Evolutionary conservation across 2,113 vertebrate genomes (phyloP).

Genomic region (Nestor notabilis): DNA sequence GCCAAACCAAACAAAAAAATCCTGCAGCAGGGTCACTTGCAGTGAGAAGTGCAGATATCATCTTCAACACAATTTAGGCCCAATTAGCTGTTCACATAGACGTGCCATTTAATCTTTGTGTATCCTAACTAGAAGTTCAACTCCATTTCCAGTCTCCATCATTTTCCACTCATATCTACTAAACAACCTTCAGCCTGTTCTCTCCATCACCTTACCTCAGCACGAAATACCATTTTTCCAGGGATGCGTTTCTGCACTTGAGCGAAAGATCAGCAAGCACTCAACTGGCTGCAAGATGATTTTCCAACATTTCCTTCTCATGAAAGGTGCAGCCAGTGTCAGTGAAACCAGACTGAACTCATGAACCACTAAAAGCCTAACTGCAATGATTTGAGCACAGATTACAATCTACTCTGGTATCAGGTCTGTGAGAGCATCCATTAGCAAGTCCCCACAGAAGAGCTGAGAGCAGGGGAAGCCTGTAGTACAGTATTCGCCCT

Average conservation of each 20-base stretch:
- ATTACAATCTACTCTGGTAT: not conserved
- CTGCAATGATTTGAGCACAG: not conserved
- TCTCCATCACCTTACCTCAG: not conserved
- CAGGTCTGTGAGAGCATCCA: fast-evolving
- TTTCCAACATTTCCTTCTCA: not conserved
- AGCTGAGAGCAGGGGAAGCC: not conserved
- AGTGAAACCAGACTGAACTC: not conserved
- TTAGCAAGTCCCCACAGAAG: not conserved
- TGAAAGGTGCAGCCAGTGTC: not conserved
- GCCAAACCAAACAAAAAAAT: not conserved
- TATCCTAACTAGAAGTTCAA: not conserved
- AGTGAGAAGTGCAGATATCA: not conserved
- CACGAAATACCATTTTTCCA: not conserved
- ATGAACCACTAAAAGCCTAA: not conserved
- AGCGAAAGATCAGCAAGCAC: not conserved
- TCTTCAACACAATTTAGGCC: not conserved
- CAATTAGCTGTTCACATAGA: not conserved
- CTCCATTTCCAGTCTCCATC: not conserved
- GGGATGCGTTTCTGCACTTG: not conserved
- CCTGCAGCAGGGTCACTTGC: not conserved
- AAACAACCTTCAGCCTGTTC: not conserved
- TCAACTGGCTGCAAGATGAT: not conserved
- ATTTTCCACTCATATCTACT: not conserved
- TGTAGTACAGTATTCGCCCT: not conserved
- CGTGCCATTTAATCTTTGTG: not conserved